Conservation (phyloP, 2,888 invertebrate species). For the Leptinotarsa tumamoca region DNA sequence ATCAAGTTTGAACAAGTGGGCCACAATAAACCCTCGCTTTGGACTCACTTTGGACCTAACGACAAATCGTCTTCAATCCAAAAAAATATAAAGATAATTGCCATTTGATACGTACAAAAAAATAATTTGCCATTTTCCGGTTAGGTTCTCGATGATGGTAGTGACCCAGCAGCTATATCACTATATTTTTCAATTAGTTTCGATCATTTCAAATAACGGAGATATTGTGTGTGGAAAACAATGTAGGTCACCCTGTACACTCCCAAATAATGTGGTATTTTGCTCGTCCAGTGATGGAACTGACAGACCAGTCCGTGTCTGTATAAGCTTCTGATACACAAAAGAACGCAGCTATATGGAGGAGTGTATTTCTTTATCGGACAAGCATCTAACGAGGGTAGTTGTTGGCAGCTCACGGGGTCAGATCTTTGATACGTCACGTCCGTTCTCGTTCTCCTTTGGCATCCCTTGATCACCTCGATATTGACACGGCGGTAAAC, state of each 20-base stretch:
- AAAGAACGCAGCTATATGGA: slow-evolving; percentile 41
- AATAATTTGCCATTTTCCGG: too few relatives aligned
- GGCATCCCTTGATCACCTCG: slow-evolving; percentile 55
- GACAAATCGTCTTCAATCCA: too few relatives aligned
- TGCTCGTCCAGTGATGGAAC: not conserved
- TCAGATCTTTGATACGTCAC: slow-evolving; percentile 66
- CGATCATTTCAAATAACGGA: too few relatives aligned
- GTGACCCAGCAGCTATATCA: too few relatives aligned
- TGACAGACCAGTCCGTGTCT: slow-evolving; percentile 12
- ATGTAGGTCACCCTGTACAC: not conserved
- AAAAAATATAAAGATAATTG: too few relatives aligned
- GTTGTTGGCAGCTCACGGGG: slow-evolving; percentile 52
- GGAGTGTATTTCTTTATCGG: slow-evolving; percentile 61
- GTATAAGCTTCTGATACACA: slow-evolving; percentile 23
- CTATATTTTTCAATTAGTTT: too few relatives aligned
- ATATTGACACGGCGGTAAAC: slow-evolving; percentile 54
- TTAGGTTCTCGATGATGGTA: too few relatives aligned
- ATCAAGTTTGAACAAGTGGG: too few relatives aligned
- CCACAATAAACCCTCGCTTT: too few relatives aligned
- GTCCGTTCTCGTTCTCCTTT: slow-evolving; percentile 55
- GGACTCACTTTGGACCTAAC: too few relatives aligned
- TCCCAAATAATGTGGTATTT: not conserved
- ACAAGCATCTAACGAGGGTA: slow-evolving; percentile 61
- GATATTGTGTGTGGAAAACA: too few relatives aligned
- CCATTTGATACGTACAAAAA: too few relatives aligned